Evolutionary conservation across 2,888 invertebrate species (phyloP).

Genomic region (Pheosia gnoma): DNA sequence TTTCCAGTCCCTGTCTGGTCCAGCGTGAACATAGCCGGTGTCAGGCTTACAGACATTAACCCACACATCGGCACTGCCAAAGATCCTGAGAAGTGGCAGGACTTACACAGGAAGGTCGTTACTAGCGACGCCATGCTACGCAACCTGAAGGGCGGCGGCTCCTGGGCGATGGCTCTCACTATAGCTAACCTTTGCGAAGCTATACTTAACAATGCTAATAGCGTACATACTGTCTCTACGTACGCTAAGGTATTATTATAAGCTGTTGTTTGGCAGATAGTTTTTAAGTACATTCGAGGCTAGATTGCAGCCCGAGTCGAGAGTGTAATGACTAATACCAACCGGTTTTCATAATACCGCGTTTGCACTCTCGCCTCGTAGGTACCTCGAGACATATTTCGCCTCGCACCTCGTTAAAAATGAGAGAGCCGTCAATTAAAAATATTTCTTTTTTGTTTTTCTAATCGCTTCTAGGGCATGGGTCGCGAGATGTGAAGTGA

Average conservation of each 20-base stretch:
- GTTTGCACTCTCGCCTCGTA: too few species aligned
- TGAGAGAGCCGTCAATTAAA: too few species aligned
- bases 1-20: constrained; percentile 43
- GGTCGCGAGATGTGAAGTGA: too few species aligned
- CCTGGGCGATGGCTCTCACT: constrained; percentile 91
- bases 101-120: constrained; percentile 43
- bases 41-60: constrained; percentile 79
- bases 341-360: too few species aligned
- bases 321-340: too few species aligned
- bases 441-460: too few species aligned
- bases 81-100: constrained; percentile 89
- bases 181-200: constrained; percentile 86
- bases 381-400: too few species aligned
- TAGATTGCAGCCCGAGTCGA: too few species aligned
- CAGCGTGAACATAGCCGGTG: constrained; percentile 92
- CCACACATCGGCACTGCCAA: constrained; percentile 86
- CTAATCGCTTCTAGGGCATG: too few species aligned
- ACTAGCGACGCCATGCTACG: constrained; percentile 18
- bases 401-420: too few species aligned
- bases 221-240: constrained; percentile 28
- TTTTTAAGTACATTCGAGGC: too few species aligned
- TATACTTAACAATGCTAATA: constrained; percentile 71
- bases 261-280: too few species aligned
- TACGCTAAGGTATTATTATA: constrained; percentile 22
- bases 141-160: constrained; percentile 82